Conservation (phyloP, 2,113 vertebrate species). For the Takifugu bimaculatus region DNA sequence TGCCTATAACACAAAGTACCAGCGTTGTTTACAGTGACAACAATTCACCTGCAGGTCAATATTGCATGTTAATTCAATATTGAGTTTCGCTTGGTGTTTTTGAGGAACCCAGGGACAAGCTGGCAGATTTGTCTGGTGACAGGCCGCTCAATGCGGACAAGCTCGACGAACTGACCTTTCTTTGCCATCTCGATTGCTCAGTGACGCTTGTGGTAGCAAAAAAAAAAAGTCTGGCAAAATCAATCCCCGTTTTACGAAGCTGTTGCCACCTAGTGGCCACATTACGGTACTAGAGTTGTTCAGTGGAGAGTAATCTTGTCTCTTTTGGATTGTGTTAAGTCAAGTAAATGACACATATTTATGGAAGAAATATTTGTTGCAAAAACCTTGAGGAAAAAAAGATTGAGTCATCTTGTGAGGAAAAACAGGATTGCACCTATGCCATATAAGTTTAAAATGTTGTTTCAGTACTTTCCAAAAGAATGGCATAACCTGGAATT, state of each 20-base stretch:
- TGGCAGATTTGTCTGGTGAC: constrained; percentile 83
- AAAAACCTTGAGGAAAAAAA: too few relatives aligned
- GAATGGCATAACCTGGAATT: too few relatives aligned
- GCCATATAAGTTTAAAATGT: too few relatives aligned
- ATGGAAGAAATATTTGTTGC: too few relatives aligned
- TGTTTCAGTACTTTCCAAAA: too few relatives aligned
- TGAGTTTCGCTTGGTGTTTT: constrained; percentile 87
- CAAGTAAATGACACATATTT: neutral
- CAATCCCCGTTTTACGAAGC: neutral
- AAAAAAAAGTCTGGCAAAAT: neutral
- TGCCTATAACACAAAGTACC: constrained; percentile 69
- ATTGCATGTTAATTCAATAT: neutral
- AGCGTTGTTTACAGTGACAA: neutral
- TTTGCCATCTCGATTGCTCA: constrained; percentile 85
- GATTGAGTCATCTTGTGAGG: too few relatives aligned
- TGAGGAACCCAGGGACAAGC: constrained; percentile 78
- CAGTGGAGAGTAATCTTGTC: neutral
- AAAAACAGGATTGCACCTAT: too few relatives aligned
- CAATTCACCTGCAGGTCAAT: too few relatives aligned
- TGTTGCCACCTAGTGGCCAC: constrained; percentile 28
- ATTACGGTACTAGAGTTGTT: neutral
- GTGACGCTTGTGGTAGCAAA: neutral
- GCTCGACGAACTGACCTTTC: constrained; percentile 77
- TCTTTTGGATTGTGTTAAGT: neutral
- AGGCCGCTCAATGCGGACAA: constrained; percentile 32